These are phyloP conservation scores for Gonioctena quinquepunctata DNA, from an alignment of 1,140 invertebrate genomes.

Conservation along the genomic window DNA sequence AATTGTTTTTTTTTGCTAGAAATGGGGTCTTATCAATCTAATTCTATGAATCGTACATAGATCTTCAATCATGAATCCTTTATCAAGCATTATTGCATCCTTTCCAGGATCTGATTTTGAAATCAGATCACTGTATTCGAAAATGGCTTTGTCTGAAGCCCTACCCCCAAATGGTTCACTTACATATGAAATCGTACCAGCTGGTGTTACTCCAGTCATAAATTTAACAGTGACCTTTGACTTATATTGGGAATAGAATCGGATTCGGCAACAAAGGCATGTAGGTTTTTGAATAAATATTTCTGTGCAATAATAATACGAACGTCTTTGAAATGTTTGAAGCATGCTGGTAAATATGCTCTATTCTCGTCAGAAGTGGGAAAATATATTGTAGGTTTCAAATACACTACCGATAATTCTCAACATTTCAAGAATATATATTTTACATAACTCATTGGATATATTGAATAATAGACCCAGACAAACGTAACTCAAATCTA, in stretches of 20 bases:
- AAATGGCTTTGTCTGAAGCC: conserved; percentile 38
- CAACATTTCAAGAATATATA: too few relatives aligned
- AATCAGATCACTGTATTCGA: conserved; percentile 35
- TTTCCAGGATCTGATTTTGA: conserved; percentile 28
- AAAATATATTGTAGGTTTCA: too few relatives aligned
- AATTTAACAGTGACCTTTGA: conserved; percentile 41
- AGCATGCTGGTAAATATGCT: too few relatives aligned
- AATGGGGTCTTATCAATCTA: conserved; percentile 25
- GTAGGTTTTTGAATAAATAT: neutral
- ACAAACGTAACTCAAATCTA: too few relatives aligned
- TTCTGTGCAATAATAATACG: neutral
- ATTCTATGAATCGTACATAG: neutral
- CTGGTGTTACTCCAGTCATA: conserved; percentile 43
- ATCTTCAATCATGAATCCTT: conserved; percentile 29
- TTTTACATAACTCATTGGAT: too few relatives aligned
- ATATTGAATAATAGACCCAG: too few relatives aligned
- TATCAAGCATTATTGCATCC: conserved; percentile 46
- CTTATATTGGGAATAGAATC: conserved; percentile 28
- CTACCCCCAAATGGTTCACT: conserved; percentile 41
- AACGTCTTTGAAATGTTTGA: too few relatives aligned
- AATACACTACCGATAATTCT: neutral
- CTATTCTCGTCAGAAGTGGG: too few relatives aligned
- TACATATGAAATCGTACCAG: conserved; percentile 41
- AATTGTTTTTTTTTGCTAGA: conserved; percentile 19
- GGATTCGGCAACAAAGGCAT: neutral